Base-by-base conservation (phyloP, 92 coral and sea anemone genomes). In the Heteractis magnifica region DNA sequence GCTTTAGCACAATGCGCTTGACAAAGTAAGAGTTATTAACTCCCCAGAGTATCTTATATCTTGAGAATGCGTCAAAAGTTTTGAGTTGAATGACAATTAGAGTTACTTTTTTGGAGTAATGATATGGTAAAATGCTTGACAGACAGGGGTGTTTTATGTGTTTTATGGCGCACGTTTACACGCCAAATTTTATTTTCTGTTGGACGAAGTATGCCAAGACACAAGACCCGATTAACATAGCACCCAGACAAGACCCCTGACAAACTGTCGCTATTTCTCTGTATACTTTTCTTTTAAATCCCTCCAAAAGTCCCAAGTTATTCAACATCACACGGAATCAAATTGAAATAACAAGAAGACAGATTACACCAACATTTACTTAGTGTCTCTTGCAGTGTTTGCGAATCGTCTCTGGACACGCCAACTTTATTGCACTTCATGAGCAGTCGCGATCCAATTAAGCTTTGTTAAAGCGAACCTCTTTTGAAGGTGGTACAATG, bases 401-500 rank as follows among this genome's bases (percentile, higher is more conserved):
- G 56, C 49, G 26, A 14, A 49, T 49, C 59, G 79, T 49, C 56
- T 75, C 79, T 49, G 56, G 13, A 16, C 23, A 49, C 55, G 79
- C 55, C 55, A 75, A 75, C 15, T 75, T 49, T 52, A 75, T 75
- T 52, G 50, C 81, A 34, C 55, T 21, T 68, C 70, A 68, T 68
- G 16, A 68, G 73, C 81, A 71, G 71, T 19, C 49, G 72, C 75
- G 65, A 90, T 41, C 89, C 78, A 90, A 80, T 84, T 80, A 72
- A 70, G 75, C 51, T 81, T 87, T 84, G 89, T 87, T 81, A 49
- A 81, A 74, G 56, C 56, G 60, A 52, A 68, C 70, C 84, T 14
- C 48, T 78, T 86, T 49, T 13, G 18, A 79, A 52, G 48, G 3
- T 56, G 21, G 58, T 41, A 89, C 94, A 93, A 93, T 65, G 59